phyloP scores from a whole-genome alignment of 2,888 invertebrate genomes.

The Periphyllus acericola region DNA sequence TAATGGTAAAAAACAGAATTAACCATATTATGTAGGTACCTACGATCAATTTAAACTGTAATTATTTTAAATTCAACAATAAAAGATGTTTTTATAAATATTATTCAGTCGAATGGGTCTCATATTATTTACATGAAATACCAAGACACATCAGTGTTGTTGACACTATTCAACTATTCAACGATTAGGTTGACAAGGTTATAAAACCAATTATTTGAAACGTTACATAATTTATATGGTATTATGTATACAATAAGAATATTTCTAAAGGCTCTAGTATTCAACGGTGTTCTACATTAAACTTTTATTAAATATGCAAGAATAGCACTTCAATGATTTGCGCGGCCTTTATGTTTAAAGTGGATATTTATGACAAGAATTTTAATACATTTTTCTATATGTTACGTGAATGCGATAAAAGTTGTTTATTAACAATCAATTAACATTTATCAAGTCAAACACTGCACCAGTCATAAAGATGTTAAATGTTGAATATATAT shows the following conservation, averaged over 20 bases:
- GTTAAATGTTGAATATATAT: too few species aligned
- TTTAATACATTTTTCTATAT: not conserved
- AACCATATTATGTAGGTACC: too few species aligned
- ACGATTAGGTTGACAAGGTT: conserved; percentile 52
- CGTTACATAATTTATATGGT: conserved; percentile 5
- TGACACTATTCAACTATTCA: conserved; percentile 18
- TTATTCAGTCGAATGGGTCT: not conserved
- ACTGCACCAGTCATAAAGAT: too few species aligned
- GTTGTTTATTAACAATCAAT: not conserved
- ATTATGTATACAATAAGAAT: not conserved
- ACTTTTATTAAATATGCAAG: conserved; percentile 29
- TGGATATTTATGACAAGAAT: conserved; percentile 16
- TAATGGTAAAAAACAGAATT: too few species aligned
- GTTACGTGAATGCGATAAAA: not conserved
- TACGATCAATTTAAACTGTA: too few species aligned
- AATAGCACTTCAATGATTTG: conserved; percentile 13
- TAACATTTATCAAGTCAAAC: too few species aligned
- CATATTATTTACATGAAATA: not conserved
- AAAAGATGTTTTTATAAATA: too few species aligned
- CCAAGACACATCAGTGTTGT: conserved; percentile 10
- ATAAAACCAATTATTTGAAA: conserved; percentile 39
- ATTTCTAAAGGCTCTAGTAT: conserved; percentile 3
- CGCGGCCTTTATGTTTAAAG: conserved; percentile 21
- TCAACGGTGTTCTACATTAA: not conserved
- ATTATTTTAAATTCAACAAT: too few species aligned